Conservation (phyloP, 2,888 invertebrate species). For the Odontocerum albicorne region DNA sequence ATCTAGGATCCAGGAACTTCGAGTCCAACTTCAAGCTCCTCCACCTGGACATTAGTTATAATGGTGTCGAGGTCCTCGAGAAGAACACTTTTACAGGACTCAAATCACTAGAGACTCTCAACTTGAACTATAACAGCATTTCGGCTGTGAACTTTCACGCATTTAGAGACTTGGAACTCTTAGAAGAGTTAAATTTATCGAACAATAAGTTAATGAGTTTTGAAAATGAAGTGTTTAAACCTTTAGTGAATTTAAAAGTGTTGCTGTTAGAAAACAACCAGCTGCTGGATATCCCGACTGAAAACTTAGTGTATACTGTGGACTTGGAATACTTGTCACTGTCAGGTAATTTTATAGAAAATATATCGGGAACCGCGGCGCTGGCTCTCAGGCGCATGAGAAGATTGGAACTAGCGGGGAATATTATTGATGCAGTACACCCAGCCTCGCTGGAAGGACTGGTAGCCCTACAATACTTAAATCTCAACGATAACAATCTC, state of each 20-base stretch:
- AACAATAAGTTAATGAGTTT: conserved; percentile 75
- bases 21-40: conserved; percentile 74
- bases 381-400: conserved; percentile 71
- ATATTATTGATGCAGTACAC: conserved; percentile 73
- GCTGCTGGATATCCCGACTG: conserved; percentile 73
- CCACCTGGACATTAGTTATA: conserved; percentile 75
- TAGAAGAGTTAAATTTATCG: conserved; percentile 74
- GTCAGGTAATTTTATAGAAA: conserved; percentile 76
- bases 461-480: conserved; percentile 69
- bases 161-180: conserved; percentile 74
- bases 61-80: conserved; percentile 69
- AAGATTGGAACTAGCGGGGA: conserved; percentile 71
- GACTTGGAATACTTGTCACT: conserved; percentile 74
- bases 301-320: conserved; percentile 66
- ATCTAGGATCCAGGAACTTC: conserved; percentile 81
- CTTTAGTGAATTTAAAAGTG: conserved; percentile 67
- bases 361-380: conserved; percentile 71
- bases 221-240: conserved; percentile 70
- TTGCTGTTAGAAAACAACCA: conserved; percentile 79
- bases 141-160: conserved; percentile 71
- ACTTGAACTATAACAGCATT: conserved; percentile 79
- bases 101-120: conserved; percentile 65
- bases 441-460: conserved; percentile 75
- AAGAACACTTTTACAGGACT: conserved; percentile 79
- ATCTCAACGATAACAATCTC: conserved; percentile 82